Evolutionary conservation across 2,797 vertebrate species (phyloP).

Genomic region (Todus mexicanus): DNA sequence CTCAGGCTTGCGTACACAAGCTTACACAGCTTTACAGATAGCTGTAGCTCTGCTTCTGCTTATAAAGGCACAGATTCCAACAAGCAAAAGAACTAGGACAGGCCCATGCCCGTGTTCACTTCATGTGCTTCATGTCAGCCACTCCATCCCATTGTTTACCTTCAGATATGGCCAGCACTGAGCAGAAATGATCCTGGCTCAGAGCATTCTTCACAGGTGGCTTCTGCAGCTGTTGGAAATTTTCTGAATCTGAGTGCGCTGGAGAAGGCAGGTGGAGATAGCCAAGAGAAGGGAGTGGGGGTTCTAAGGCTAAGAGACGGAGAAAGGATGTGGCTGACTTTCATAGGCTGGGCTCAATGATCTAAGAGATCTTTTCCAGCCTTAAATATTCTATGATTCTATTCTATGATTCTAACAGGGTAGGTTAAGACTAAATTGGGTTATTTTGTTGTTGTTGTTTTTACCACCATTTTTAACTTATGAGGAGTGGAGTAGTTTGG

Average conservation of each 20-base stretch:
- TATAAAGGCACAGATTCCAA: not conserved
- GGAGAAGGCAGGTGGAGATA: not conserved
- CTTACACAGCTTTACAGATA: not conserved
- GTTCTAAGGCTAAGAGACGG: not conserved
- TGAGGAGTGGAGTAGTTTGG: not conserved
- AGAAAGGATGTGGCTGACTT: not conserved
- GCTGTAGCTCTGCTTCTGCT: not conserved
- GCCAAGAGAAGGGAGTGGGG: not conserved
- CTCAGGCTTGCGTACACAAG: not conserved
- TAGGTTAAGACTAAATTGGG: too few relatives aligned
- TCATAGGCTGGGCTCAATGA: too few relatives aligned
- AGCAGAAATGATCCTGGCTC: not conserved
- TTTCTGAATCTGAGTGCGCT: not conserved
- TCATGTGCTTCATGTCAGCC: not conserved
- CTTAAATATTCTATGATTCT: too few relatives aligned
- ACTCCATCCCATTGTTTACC: not conserved
- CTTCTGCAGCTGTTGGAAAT: not conserved
- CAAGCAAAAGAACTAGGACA: not conserved
- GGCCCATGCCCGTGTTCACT: not conserved
- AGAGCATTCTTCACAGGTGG: not conserved
- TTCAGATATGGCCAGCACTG: not conserved
- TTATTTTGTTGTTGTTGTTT: too few relatives aligned
- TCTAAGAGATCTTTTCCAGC: too few relatives aligned
- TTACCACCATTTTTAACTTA: not conserved
- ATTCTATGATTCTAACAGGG: too few relatives aligned